Conservation (phyloP, 2,888 invertebrate genomes). For the Argyresthia goedartella region DNA sequence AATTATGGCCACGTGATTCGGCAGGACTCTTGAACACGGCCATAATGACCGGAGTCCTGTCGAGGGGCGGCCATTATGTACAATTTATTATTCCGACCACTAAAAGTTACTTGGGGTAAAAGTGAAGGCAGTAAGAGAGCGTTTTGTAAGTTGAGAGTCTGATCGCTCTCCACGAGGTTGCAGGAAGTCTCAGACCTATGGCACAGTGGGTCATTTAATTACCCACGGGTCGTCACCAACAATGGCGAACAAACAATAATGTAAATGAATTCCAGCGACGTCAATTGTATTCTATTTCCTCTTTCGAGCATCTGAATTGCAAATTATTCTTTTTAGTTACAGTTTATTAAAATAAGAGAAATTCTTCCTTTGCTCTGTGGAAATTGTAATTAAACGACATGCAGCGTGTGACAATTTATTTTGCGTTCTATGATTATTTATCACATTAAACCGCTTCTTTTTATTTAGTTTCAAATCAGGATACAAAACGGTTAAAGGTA, state of each 20-base stretch:
- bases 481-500: too few species aligned
- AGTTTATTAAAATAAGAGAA: background rate
- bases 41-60: constrained; percentile 23
- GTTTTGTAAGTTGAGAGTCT: constrained; percentile 30
- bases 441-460: too few species aligned
- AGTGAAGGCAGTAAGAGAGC: constrained; percentile 36
- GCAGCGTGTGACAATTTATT: too few species aligned
- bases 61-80: constrained; percentile 31
- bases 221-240: constrained; percentile 1
- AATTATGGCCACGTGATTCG: constrained; percentile 30
- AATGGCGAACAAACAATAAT: constrained; percentile 6
- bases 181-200: constrained; percentile 27
- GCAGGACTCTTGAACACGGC: constrained; percentile 29
- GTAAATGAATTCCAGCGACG: constrained; percentile 7
- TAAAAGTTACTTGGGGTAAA: constrained; percentile 27
- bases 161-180: constrained; percentile 19
- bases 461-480: too few species aligned
- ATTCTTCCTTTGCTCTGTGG: background rate
- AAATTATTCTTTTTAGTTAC: constrained; percentile 5
- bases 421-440: too few species aligned
- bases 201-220: constrained; percentile 38
- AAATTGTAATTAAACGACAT: too few species aligned
- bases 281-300: constrained; percentile 7
- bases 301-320: constrained; percentile 5
- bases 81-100: constrained; percentile 41